phyloP scores from a whole-genome alignment of 2,113 vertebrate species.

The Notarius quadriscutis region DNA sequence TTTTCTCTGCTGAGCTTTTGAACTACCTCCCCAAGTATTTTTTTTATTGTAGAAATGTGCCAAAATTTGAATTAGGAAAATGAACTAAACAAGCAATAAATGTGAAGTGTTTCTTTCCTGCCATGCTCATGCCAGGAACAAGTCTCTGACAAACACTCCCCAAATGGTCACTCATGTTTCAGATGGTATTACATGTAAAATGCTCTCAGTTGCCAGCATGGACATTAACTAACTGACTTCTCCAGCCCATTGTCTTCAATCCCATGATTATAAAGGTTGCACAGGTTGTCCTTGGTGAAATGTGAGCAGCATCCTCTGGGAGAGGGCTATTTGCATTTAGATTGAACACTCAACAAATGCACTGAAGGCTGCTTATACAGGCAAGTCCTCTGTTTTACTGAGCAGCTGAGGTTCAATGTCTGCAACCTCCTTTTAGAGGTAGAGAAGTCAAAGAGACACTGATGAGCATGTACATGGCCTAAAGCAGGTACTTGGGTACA shows the following conservation, averaged over 20 bases:
- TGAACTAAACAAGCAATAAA: neutral
- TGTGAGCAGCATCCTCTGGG: constrained; percentile 9
- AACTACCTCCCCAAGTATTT: neutral
- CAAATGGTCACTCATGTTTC: neutral
- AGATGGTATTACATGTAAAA: neutral
- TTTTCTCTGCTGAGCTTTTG: neutral
- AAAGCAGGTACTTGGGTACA: neutral
- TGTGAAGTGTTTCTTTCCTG: neutral
- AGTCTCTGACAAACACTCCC: neutral
- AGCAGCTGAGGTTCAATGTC: neutral
- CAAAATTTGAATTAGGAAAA: neutral
- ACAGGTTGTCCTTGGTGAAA: constrained; percentile 25
- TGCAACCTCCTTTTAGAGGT: constrained; percentile 14
- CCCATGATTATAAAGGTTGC: constrained; percentile 19
- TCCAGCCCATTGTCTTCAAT: neutral
- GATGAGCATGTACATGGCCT: neutral
- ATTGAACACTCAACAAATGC: constrained; percentile 36
- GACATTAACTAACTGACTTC: neutral
- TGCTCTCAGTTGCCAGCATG: neutral
- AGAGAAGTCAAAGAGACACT: neutral
- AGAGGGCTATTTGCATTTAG: constrained; percentile 54
- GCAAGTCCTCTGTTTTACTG: constrained; percentile 16
- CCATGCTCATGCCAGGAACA: neutral
- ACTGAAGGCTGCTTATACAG: neutral
- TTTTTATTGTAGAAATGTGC: neutral